Evolutionary conservation across 2,797 vertebrate genomes (phyloP), one percentile per base, ranked within the genome.

Genomic region (Urophycis tenuis): DNA sequence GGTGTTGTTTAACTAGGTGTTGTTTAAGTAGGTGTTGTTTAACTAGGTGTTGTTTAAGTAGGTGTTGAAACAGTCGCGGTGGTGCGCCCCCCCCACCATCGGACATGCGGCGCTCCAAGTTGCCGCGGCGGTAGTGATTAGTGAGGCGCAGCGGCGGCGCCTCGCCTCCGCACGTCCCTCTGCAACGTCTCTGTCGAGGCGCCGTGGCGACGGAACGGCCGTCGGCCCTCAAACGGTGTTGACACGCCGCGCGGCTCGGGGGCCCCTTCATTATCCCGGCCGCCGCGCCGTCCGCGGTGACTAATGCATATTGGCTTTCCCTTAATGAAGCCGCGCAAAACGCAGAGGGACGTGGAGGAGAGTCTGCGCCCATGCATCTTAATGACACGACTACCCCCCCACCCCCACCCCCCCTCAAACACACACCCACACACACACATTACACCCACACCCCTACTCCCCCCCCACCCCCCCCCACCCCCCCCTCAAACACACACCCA

Each of bases 281-380:
- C 3, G n/a, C 35, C 9, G 11, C 72, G 7, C n/a, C 36, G 78
- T 73, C 74, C 35, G 69, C 84, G 74, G 85, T 90, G 87, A 91
- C 88, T 91, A 91, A 92, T 90, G 86, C 82, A 84, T 90, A 87
- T 91, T 92, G 90, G 90, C 90, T 87, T 87, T 88, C 84, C 79
- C 79, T 79, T 91, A 83, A 92, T 92, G 90, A 92, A 90, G 89
- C 83, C 64, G 82, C 83, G 84, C 83, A 76, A 85, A 91, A 85
- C 78, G 85, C 84, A 75, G 81, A 74, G 79, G n/a, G 83, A 32
- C 75, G 77, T 45, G 79, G 73, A n/a, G 87, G 84, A 72, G 67
- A 33, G 88, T 85, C 79, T 75, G 85, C 78, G 72, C 45, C 76
- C 79, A 86, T 90, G 87, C 79, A 87, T 92, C 88, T 89, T 90